Evolutionary conservation across 2,113 vertebrate genomes (phyloP), one percentile per base, ranked within the genome.

Genomic region (Prunella himalayana): DNA sequence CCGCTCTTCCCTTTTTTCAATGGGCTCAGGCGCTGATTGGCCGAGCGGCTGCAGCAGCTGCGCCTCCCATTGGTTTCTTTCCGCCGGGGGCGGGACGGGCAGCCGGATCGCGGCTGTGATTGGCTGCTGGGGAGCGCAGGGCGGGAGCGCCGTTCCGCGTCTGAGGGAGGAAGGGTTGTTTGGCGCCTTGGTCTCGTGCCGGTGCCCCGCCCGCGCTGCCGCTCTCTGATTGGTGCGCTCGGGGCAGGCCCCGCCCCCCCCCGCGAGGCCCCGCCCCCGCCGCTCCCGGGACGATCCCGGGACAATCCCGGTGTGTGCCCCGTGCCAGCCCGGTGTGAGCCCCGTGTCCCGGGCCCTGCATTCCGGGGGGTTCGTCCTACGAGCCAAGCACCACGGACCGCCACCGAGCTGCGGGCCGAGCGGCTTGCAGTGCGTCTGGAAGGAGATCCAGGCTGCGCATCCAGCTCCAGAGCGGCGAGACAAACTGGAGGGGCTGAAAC

Each of bases 331-430:
- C 44, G n/a, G 51, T 12, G 22, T 16, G 6, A 9, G 23, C 35
- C 20, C 35, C 28, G 37, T 23, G 21, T 24, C 16, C 22, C 35
- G 30, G 37, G 18, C 37, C 37, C 37, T 37, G 37, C 37, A 37
- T 37, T 37, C 37, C 37, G 37, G 37, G 37, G 37, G 37, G 37
- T 37, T 37, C 37, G 37, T 37, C 24, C 35, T 22, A 49, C 3
- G 7, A 8, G 51, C 22, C 10, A 0, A 31, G 27, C 1, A 5
- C 10, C 21, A 0, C 11, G 15, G 10, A 2, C 7, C 5, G 24
- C 5, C 37, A 1, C 31, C 1, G 24, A 35, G 37, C 64, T 5
- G 47, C 53, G 2, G 51, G 22, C 63, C 8, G 0, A 3, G 33
- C 28, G 23, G 25, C 27, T 21, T 4, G 4, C 10, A 15, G 11